Evolutionary conservation across 1,140 invertebrate species (phyloP).

Genomic region (Coelopa frigida): DNA sequence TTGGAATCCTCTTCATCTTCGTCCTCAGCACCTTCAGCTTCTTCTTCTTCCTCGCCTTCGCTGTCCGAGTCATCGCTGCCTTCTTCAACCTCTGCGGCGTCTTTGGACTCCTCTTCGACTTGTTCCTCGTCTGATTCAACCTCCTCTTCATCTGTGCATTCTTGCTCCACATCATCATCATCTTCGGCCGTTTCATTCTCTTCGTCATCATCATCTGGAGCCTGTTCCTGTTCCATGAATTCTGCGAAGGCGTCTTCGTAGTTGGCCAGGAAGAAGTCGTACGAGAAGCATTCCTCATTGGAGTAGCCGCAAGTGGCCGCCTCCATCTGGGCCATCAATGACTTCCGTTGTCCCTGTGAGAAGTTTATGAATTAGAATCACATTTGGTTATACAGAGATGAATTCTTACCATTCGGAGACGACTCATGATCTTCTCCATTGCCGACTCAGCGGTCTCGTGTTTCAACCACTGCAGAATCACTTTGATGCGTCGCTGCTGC

Average conservation of each 20-base stretch:
- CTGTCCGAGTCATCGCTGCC: slow-evolving; percentile 14
- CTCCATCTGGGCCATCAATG: slow-evolving; percentile 52
- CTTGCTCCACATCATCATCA: slow-evolving; percentile 11
- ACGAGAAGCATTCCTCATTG: slow-evolving; percentile 49
- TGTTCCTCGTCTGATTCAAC: slow-evolving; percentile 14
- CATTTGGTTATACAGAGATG: not conserved
- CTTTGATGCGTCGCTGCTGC: slow-evolving; percentile 58
- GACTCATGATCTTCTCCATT: slow-evolving; percentile 56
- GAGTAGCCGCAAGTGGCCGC: slow-evolving; percentile 57
- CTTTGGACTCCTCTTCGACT: slow-evolving; percentile 18
- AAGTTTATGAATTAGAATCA: not conserved
- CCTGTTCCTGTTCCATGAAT: slow-evolving; percentile 12
- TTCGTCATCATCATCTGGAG: slow-evolving; percentile 9
- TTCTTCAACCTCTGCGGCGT: slow-evolving; percentile 1
- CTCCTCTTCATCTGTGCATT: slow-evolving; percentile 17
- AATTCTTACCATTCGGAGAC: slow-evolving; percentile 47
- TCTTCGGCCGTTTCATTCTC: slow-evolving; percentile 7
- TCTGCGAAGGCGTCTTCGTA: slow-evolving; percentile 28
- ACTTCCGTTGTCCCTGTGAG: slow-evolving; percentile 44
- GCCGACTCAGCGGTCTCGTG: slow-evolving; percentile 62
- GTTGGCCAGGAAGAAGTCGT: slow-evolving; percentile 50
- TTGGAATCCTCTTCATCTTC: slow-evolving; percentile 14
- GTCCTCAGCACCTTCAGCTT: slow-evolving; percentile 13
- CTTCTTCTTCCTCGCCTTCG: not conserved
- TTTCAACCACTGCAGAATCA: slow-evolving; percentile 65